A percentile compares a stretch with the other conserved stretches of the same genome.
Evolutionary conservation across 2,113 vertebrate species (phyloP).

Genomic region (Tichodroma muraria): DNA sequence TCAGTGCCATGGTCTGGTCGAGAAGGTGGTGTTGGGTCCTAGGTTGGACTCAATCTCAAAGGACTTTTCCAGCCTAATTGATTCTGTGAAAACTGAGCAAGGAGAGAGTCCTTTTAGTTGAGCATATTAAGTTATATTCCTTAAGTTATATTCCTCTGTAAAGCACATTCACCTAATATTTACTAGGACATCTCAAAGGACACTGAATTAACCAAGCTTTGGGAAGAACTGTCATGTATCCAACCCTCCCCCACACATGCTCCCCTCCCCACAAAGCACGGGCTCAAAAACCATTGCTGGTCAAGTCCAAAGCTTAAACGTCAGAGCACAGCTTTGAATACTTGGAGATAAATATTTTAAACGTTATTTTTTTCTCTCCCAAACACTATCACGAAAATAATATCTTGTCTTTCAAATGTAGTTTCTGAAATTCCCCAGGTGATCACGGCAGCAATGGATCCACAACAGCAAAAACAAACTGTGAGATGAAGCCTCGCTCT

Average conservation of each 20-base stretch:
- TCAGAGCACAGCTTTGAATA: not conserved
- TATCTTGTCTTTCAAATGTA: not conserved
- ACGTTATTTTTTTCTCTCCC: not conserved
- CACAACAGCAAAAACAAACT: not conserved
- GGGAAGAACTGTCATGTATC: not conserved
- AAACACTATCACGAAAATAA: not conserved
- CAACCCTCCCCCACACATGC: not conserved
- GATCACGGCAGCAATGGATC: not conserved
- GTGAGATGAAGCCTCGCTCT: not conserved
- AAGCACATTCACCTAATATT: not conserved
- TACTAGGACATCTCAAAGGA: not conserved
- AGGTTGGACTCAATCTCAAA: not conserved
- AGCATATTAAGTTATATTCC: too few relatives aligned
- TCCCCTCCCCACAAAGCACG: not conserved
- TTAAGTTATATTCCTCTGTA: not conserved
- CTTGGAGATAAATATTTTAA: not conserved
- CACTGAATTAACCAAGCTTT: not conserved
- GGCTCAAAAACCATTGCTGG: not conserved
- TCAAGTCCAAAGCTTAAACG: not conserved
- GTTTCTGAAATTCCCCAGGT: not conserved
- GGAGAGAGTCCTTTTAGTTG: not conserved
- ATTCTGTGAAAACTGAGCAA: not conserved
- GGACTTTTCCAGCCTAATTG: not conserved
- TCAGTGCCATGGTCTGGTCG: not conserved
- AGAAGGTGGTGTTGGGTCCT: not conserved